A percentile compares a stretch with the other conserved stretches of the same genome.
Evolutionary conservation across 2,888 invertebrate genomes (phyloP).

Genomic region (Rugalucina vietnamica): DNA sequence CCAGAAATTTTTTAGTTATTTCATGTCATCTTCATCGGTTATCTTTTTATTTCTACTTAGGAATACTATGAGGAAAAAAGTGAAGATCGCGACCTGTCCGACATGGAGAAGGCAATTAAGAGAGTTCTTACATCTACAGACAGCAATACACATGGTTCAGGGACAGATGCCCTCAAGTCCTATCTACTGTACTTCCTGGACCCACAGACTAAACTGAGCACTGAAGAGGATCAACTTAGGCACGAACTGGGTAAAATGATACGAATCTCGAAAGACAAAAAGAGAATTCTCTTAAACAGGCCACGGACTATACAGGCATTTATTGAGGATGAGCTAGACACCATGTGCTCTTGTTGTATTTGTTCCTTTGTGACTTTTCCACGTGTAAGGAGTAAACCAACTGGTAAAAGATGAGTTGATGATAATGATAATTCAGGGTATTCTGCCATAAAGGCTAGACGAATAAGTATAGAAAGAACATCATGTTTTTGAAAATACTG

Average conservation of each 20-base stretch:
- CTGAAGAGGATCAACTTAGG: background rate
- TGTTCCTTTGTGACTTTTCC: background rate
- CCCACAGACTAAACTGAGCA: background rate
- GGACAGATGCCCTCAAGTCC: background rate
- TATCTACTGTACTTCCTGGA: background rate
- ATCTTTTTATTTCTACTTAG: background rate
- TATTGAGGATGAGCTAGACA: background rate
- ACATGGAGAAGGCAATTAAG: slow-evolving; percentile 4
- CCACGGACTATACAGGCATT: background rate
- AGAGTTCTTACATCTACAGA: background rate
- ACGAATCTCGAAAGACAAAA: background rate
- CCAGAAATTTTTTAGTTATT: too few species aligned
- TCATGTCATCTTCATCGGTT: too few species aligned
- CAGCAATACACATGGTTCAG: background rate
- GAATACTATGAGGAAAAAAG: background rate
- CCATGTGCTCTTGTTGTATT: background rate
- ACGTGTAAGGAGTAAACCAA: background rate
- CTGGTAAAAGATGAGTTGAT: too few species aligned
- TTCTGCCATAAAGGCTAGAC: too few species aligned
- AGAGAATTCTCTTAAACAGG: background rate
- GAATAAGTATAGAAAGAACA: too few species aligned
- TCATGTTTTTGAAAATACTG: too few species aligned
- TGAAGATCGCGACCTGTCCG: background rate
- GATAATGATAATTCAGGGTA: too few species aligned
- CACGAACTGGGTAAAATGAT: background rate